A percentile compares a stretch with the other conserved stretches of the same genome.
phyloP scores from a whole-genome alignment of 2,888 invertebrate genomes.

The Eupithecia inturbata region DNA sequence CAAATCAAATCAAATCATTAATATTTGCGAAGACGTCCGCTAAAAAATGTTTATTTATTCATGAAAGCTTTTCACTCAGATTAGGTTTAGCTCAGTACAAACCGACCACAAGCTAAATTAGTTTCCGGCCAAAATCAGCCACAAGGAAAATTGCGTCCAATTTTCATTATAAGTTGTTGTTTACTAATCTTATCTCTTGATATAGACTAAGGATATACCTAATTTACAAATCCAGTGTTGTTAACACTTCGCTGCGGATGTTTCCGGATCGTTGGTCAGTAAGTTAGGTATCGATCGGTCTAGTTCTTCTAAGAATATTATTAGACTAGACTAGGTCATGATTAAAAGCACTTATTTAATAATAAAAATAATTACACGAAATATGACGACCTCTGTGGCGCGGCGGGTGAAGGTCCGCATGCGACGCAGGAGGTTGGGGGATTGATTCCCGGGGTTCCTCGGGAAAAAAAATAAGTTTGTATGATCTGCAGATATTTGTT shows the following conservation, averaged over 20 bases:
- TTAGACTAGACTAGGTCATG: background rate
- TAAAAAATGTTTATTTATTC: background rate
- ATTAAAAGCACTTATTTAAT: background rate
- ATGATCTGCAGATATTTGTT: no score
- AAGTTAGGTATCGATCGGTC: background rate
- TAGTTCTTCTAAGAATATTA: background rate
- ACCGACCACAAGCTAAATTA: slow-evolving; percentile 3
- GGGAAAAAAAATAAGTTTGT: no score
- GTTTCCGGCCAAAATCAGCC: background rate
- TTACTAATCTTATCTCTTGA: background rate
- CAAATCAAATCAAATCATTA: no score
- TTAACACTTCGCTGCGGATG: background rate
- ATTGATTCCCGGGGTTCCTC: no score
- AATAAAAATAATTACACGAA: no score
- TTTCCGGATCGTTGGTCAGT: background rate
- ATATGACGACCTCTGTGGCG: no score
- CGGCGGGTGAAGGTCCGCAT: no score
- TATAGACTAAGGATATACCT: background rate
- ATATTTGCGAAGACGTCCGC: background rate
- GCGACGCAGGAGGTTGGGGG: no score
- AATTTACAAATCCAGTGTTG: background rate
- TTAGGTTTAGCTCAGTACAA: slow-evolving; percentile 6
- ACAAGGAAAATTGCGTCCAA: background rate
- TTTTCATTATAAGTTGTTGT: background rate
- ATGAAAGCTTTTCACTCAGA: background rate